A percentile compares a stretch with the other conserved stretches of the same genome.
phyloP scores from a whole-genome alignment of 2,797 vertebrate species.

The Acanthurus leucopareius region DNA sequence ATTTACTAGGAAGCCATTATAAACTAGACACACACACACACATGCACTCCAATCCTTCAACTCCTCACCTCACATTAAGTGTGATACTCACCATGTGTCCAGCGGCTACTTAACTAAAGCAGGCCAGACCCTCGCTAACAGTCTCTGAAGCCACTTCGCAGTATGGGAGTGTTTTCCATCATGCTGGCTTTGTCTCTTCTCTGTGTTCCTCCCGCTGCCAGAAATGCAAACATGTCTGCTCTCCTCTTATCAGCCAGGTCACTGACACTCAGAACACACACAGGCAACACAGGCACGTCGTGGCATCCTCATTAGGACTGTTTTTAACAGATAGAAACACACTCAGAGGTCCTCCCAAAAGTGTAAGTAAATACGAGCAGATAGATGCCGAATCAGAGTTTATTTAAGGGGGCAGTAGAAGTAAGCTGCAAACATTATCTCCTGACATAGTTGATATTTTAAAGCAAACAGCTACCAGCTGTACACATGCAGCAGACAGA shows the following conservation, averaged over 20 bases:
- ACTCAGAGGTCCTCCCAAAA: background rate
- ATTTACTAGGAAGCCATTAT: background rate
- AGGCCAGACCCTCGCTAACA: conserved; percentile 20
- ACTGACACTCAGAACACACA: conserved; percentile 51
- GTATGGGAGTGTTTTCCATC: conserved; percentile 40
- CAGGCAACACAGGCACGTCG: background rate
- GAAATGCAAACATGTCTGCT: conserved; percentile 49
- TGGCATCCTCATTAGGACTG: conserved; percentile 14
- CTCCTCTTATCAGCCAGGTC: conserved; percentile 52
- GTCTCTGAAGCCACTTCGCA: background rate
- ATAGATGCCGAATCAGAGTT: background rate
- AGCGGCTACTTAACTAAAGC: conserved; percentile 34
- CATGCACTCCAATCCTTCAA: background rate
- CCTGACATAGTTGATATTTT: background rate
- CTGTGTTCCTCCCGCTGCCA: conserved; percentile 40
- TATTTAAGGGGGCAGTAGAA: background rate
- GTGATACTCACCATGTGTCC: conserved; percentile 10
- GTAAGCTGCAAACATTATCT: no score
- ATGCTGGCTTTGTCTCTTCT: conserved; percentile 35
- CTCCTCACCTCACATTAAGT: conserved; percentile 21
- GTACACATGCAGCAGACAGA: background rate
- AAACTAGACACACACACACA: background rate
- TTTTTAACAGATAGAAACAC: conserved; percentile 17
- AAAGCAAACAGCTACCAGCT: background rate
- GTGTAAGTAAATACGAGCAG: background rate